Base-by-base conservation (phyloP, 2,888 invertebrate genomes). In the Metopia argyrocephala region DNA sequence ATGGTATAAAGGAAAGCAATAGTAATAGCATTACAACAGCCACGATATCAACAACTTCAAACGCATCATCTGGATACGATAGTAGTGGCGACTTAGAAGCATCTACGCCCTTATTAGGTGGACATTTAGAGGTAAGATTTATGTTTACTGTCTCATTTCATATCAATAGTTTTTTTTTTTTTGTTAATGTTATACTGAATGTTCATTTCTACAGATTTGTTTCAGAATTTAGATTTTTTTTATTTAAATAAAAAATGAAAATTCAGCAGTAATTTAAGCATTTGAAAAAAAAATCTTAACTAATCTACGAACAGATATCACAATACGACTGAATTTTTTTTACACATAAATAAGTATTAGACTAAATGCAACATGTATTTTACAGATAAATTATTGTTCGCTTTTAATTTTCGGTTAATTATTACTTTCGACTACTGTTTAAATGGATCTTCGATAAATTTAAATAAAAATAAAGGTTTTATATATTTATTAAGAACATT, bases 1-100 rank as follows among this genome's bases (percentile, higher is more conserved):
- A 90, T 86, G 89, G 90, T 83, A 88, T 90, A 79, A 89, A 87
- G 87, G 90, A 89, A 84, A 90, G 88, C 86, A 89, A 86, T 85
- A 89, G 86, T 86, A 89, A 87, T 85, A 88, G 86, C 85, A 87
- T 87, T 85, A 87, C 87, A 84, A 74, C 85, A 71, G 62, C 84
- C 83, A 78, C 86, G n/a, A n/a, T n/a, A n/a, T n/a, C n/a, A 85
- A 82, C 85, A 81, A 85, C 76, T 78, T 79, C 84, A 82, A 82
- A 81, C 46, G 71, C 76, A 50, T 76, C 69, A 70, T 71, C 78
- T 57, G 69, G 78, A 21, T 56, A 46, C 57, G 83, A 71, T 64
- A 64, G 80, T 46, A 73, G 73, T 62, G 61, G n/a, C 20, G 71
- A 38, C 7, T 52, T 52, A 27, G 54, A 45, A 4, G 64, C 27